Evolutionary conservation across 2,888 invertebrate species (phyloP).

Genomic region (Tetragnatha montana): DNA sequence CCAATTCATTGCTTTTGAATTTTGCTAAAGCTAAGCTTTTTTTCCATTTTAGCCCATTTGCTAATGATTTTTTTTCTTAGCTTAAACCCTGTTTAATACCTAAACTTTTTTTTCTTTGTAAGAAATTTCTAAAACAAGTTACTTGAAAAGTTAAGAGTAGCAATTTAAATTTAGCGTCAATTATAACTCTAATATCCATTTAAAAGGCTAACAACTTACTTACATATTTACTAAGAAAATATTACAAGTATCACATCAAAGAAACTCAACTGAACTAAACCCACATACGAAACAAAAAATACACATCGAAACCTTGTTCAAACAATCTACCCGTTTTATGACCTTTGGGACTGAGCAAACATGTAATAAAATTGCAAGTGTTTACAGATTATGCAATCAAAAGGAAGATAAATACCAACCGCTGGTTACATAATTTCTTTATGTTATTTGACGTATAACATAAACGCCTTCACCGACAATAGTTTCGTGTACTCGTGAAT

Average conservation of each 20-base stretch:
- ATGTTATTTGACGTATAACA: neutral
- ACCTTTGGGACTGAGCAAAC: neutral
- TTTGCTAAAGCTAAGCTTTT: too few relatives aligned
- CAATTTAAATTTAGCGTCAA: neutral
- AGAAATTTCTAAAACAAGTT: too few relatives aligned
- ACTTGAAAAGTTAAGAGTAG: neutral
- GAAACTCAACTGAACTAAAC: too few relatives aligned
- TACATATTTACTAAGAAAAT: too few relatives aligned
- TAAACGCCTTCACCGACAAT: neutral
- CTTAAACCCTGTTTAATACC: too few relatives aligned
- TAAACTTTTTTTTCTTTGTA: too few relatives aligned
- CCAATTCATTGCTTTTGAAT: too few relatives aligned
- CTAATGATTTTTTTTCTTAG: too few relatives aligned
- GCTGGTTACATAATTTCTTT: neutral
- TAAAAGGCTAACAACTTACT: too few relatives aligned
- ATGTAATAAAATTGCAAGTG: neutral
- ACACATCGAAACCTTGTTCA: neutral
- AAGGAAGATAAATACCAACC: neutral
- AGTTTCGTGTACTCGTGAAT: neutral
- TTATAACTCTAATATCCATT: conserved; percentile 50
- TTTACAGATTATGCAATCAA: neutral
- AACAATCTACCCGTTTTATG: neutral
- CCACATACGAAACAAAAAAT: neutral
- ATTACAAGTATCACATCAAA: too few relatives aligned
- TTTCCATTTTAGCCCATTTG: too few relatives aligned